These are phyloP conservation scores for Heliconius melpomene DNA, from an alignment of 1,140 invertebrate species.

Conservation along the genomic window DNA sequence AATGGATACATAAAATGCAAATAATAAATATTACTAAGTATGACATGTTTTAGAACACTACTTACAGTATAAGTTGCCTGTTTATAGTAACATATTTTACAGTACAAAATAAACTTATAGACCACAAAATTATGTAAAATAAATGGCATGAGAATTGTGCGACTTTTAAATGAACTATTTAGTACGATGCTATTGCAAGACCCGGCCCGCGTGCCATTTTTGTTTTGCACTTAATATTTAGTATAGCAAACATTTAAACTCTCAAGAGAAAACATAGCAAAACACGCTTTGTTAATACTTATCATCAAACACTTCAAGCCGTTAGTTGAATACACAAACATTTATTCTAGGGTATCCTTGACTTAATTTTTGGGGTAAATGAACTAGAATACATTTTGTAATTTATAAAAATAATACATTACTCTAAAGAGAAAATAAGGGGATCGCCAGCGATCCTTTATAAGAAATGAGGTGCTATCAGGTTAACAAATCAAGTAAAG, in stretches of 20 bases:
- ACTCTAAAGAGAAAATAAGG: constrained; percentile 72
- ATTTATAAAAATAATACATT: constrained; percentile 74
- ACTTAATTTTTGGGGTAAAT: constrained; percentile 63
- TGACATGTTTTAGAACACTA: constrained; percentile 12
- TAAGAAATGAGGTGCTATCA: constrained; percentile 73
- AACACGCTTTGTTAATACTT: constrained; percentile 75
- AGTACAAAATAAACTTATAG: constrained; percentile 20
- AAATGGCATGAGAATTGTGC: constrained; percentile 46
- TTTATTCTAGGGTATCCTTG: constrained; percentile 45
- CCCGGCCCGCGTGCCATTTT: constrained; percentile 63
- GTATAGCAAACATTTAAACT: constrained; percentile 40
- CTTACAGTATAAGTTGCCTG: constrained; percentile 26
- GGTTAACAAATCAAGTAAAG: constrained; percentile 73
- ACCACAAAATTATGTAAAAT: background rate
- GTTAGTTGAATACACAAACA: constrained; percentile 74
- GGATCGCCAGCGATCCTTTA: constrained; percentile 77
- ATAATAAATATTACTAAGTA: constrained; percentile 4
- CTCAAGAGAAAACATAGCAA: constrained; percentile 67
- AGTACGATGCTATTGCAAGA: constrained; percentile 71
- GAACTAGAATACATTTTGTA: constrained; percentile 62
- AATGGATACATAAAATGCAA: constrained; percentile 68
- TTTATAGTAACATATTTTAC: constrained; percentile 33
- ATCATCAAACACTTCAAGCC: constrained; percentile 69
- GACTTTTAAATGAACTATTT: constrained; percentile 57
- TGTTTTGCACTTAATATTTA: constrained; percentile 44